phyloP scores from a whole-genome alignment of 2,888 invertebrate genomes.

The Oegoconia quadripuncta region DNA sequence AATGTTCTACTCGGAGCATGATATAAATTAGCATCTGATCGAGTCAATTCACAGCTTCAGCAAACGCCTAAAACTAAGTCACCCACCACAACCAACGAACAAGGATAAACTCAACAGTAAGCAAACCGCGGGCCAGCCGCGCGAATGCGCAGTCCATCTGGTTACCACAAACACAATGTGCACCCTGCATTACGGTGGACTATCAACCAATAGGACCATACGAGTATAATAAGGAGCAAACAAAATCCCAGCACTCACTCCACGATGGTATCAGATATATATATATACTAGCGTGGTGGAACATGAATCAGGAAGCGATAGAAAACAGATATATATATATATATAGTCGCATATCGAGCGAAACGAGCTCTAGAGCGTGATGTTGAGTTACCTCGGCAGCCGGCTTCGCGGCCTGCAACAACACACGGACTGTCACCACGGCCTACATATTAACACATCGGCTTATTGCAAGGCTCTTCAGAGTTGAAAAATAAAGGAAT shows the following conservation, averaged over 20 bases:
- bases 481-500: not conserved
- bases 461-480: not conserved
- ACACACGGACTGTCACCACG: slow-evolving; percentile 66
- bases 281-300: slow-evolving; percentile 63
- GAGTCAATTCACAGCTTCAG: slow-evolving; percentile 58
- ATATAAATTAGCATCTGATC: slow-evolving; percentile 55
- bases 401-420: slow-evolving; percentile 86
- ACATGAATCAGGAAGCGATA: slow-evolving; percentile 76
- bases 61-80: slow-evolving; percentile 63
- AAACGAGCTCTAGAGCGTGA: slow-evolving; percentile 48
- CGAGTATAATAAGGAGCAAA: slow-evolving; percentile 67
- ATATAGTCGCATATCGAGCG: slow-evolving; percentile 52
- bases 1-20: slow-evolving; percentile 73
- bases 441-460: slow-evolving; percentile 9
- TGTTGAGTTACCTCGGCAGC: slow-evolving; percentile 81
- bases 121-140: slow-evolving; percentile 48
- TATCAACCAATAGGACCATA: slow-evolving; percentile 63
- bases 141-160: slow-evolving; percentile 42
- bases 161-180: slow-evolving; percentile 72
- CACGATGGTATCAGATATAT: slow-evolving; percentile 62
- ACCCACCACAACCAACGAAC: slow-evolving; percentile 68
- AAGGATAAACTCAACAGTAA: slow-evolving; percentile 60
- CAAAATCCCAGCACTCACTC: slow-evolving; percentile 75
- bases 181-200: slow-evolving; percentile 65
- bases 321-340: slow-evolving; percentile 54